Base-by-base conservation (phyloP, 2,797 vertebrate genomes). In the Steatocranus sp. region DNA sequence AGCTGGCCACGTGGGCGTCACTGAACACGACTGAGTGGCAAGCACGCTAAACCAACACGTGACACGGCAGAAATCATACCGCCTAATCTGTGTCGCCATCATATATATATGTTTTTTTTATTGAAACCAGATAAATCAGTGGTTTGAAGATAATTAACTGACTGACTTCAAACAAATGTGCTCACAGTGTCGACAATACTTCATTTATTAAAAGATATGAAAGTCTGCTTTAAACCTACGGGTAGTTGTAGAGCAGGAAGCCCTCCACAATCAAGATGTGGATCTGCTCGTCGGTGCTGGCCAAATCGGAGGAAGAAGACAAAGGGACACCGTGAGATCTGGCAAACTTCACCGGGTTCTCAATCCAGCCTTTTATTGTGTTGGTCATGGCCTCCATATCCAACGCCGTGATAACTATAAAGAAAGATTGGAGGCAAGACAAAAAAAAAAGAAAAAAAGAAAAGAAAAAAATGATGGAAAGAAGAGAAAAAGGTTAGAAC, bases 301-400 rank as follows among this genome's bases (percentile, higher is more conserved):
- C 90, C 86, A 94, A 92, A 3, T 92, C 91, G 1, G 95, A 74
- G 5, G 68, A 80, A 0, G 94, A 88, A 0, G 93, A 96, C 68
- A 97, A 79, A 2, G 50, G 82, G 85, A 99, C 94, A 5, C 98
- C 98, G 0, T 99, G 98, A 7, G 97, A 97, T 1, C 97, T 96
- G 76, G 98, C 98, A 2, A 99, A 99, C 94, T 99, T 99, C 86
- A 95, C 95, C 0, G 98, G 98, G 91, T 97, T 97, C 91, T 97
- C 96, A 0, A 92, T 77, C 98, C 98, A 99, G 9, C 96, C 98
- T 46, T 91, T 96, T 30, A 99, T 92, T 0, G 98, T 99, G 95
- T 95, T 97, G 91, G 97, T 96, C 98, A 99, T 97, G 51, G 98
- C 97, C 85, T 98, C 98, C 98, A 99, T 99, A 79, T 99, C 98